Evolutionary conservation across 2,797 vertebrate species (phyloP).

Genomic region (Cynodonichthys magdalenae): DNA sequence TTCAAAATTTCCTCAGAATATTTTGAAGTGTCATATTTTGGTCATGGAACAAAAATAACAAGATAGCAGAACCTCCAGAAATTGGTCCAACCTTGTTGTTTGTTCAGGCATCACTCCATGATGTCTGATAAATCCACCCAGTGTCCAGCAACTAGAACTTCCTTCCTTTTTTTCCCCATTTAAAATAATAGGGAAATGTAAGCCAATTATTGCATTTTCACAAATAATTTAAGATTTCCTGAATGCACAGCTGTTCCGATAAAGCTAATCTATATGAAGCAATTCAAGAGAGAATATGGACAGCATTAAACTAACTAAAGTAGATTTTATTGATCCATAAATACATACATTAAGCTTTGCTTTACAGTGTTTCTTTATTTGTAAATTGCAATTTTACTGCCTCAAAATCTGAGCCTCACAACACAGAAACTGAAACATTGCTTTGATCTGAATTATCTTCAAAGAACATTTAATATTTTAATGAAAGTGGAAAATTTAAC

Average conservation of each 20-base stretch:
- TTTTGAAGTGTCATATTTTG: not conserved
- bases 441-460: not conserved
- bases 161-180: not conserved
- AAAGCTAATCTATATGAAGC: slow-evolving; percentile 18
- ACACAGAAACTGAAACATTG: not conserved
- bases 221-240: slow-evolving; percentile 8
- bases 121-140: not conserved
- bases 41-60: not conserved
- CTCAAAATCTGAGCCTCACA: not conserved
- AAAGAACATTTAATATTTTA: not conserved
- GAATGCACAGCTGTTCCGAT: not conserved
- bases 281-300: slow-evolving; percentile 22
- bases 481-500: not conserved
- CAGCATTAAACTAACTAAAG: slow-evolving; percentile 41
- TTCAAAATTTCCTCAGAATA: no score
- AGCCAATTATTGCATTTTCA: slow-evolving; percentile 5
- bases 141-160: not conserved
- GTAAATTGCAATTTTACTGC: not conserved
- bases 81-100: slow-evolving; percentile 1
- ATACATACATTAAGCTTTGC: slow-evolving; percentile 24
- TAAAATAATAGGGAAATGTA: not conserved
- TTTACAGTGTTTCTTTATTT: not conserved
- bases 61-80: not conserved
- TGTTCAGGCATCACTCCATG: not conserved
- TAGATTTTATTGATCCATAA: slow-evolving; percentile 43